Conservation (phyloP, 1,140 invertebrate genomes). For the Psix sp. region DNA sequence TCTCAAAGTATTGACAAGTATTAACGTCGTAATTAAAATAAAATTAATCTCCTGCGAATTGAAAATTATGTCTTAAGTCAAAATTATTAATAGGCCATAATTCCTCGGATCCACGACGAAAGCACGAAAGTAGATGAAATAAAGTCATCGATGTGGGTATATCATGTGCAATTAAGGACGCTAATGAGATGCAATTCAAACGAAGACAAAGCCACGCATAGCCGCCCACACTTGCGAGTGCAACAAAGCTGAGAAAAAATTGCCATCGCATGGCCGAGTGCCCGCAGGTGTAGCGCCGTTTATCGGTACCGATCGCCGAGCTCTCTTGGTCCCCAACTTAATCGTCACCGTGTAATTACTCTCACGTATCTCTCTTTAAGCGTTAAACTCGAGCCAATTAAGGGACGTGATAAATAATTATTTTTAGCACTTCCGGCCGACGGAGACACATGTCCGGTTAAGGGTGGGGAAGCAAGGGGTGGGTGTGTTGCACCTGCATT, state of each 20-base stretch:
- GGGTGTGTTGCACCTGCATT: constrained; percentile 37
- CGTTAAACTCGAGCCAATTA: constrained; percentile 67
- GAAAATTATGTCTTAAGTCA: constrained; percentile 4
- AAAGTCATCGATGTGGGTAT: constrained; percentile 40
- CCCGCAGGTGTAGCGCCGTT: constrained; percentile 64
- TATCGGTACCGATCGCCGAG: constrained; percentile 53
- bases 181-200: constrained; percentile 61
- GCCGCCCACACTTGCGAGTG: constrained; percentile 56
- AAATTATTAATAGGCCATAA: constrained; percentile 33
- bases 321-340: constrained; percentile 26
- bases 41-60: constrained; percentile 19
- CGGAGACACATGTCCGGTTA: constrained; percentile 49
- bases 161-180: constrained; percentile 65
- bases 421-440: constrained; percentile 59
- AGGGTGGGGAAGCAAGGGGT: constrained; percentile 36
- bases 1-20: no score
- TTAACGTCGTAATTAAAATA: constrained; percentile 19
- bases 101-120: constrained; percentile 29
- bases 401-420: constrained; percentile 67
- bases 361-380: constrained; percentile 47
- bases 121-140: constrained; percentile 33
- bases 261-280: constrained; percentile 21
- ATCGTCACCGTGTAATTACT: constrained; percentile 50
- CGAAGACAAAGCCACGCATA: constrained; percentile 35
- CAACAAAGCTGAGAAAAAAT: constrained; percentile 55